Evolutionary conservation across 2,888 invertebrate genomes (phyloP), one percentile per base, ranked within the genome.

Genomic region (Melanophora roralis): DNA sequence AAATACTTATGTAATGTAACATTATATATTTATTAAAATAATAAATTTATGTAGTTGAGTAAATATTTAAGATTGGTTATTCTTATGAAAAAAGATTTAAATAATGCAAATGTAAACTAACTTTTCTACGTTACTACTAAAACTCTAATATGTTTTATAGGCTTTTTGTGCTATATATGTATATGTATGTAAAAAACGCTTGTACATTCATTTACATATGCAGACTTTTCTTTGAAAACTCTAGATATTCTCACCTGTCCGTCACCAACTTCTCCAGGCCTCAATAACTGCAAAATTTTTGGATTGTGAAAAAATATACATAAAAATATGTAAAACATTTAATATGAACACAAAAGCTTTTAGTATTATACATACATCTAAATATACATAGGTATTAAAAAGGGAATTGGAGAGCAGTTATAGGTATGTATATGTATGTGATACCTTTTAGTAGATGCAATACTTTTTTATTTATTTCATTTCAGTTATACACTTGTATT

Each of bases 221-320:
- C 45, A n/a, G n/a, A n/a, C 12, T 40, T 23, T 62, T 43, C 8
- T 65, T 8, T 12, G 59, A 71, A 91, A 91, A 91, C 91, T 60
- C 59, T 1, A 45, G 21, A 14, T 47, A 43, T 72, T 86, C 90
- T 90, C 89, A 94, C 94, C 94, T 94, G 94, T 90, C 92, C 91
- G 90, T 94, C 88, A 85, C 88, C 94, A 90, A 94, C 93, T 92
- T 94, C 94, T 91, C 94, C 94, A 89, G 94, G 94, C 91, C 94
- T 94, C 91, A 94, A 94, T 91, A 89, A 88, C 90, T 90, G 89
- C 80, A 89, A 85, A 73, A 62, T 72, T 59, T 74, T 71, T 16
- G 40, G 69, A 79, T 60, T 38, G 19, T 45, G 75, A 69, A 75
- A 71, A 73, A 75, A 82, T 83, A 76, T 45, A 60, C 59, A 59